Evolutionary conservation across 2,888 invertebrate genomes (phyloP).

Genomic region (Stenolophus ochropezus): DNA sequence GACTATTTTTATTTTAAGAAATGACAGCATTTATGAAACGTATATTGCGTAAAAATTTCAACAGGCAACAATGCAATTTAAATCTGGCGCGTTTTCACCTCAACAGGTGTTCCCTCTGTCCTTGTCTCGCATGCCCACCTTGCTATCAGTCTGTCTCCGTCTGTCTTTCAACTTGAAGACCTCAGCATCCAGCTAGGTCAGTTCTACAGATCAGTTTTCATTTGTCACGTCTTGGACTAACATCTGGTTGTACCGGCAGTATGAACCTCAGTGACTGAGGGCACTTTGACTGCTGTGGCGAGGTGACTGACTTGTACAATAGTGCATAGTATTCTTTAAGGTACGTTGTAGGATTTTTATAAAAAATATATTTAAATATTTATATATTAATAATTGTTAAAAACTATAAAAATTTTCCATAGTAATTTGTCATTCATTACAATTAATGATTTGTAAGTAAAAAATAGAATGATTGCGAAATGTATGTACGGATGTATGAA

Average conservation of each 20-base stretch:
- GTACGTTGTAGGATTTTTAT: no score
- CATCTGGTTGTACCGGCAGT: neutral
- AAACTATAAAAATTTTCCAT: neutral
- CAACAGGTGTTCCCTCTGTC: conserved; percentile 2
- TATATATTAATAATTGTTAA: neutral
- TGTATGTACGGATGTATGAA: no score
- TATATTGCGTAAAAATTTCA: no score
- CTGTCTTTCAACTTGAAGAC: neutral
- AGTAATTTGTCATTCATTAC: neutral
- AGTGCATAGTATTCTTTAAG: no score
- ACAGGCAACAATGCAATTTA: no score
- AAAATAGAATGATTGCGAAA: no score
- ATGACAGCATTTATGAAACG: no score
- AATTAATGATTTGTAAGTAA: no score
- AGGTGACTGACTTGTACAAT: no score
- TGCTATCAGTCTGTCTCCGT: neutral
- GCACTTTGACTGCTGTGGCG: neutral
- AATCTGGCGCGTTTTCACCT: no score
- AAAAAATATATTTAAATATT: neutral
- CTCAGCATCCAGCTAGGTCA: conserved; percentile 26
- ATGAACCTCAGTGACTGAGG: neutral
- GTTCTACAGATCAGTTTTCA: conserved; percentile 12
- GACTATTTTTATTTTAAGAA: no score
- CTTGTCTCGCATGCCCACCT: neutral
- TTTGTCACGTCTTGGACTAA: neutral